Evolutionary conservation across 2,797 vertebrate genomes (phyloP), one percentile per base, ranked within the genome.

Genomic region (Borostomias antarcticus): DNA sequence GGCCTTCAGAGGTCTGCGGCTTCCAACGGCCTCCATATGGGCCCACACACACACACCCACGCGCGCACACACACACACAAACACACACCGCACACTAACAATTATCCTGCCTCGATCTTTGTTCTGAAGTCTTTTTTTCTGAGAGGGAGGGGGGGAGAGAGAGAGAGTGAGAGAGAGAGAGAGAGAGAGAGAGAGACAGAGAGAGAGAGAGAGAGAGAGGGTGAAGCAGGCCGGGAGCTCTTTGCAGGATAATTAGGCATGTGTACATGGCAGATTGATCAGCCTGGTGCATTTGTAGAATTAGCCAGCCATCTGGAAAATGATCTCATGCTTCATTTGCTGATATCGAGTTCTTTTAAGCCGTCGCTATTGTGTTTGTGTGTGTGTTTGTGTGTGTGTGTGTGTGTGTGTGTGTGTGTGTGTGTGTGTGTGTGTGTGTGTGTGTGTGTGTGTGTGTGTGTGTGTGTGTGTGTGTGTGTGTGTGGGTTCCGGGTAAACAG

Each of bases 241-340:
- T 21, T 28, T 40, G 21, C 35, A 5, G 58, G 59, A 75, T 90
- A 91, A 92, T 91, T 91, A 90, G 85, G 63, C 25, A 74, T 68
- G 65, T 67, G 76, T 79, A 83, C 79, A 89, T 85, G 77, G 74
- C 68, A 89, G 86, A 89, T 90, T 91, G 89, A 91, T 91, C 83
- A 88, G 85, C 76, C 84, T 71, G 76, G 74, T 85, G 82, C 85
- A 86, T 89, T 89, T 88, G 86, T 85, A 82, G 87, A 91, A 91
- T 90, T 84, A 90, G 78, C 66, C 87, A 86, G 72, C 82, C 88
- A 82, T 89, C 85, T 90, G 88, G 88, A 89, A 90, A 86, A 88
- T 87, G 78, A 90, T 84, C 83, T 90, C 85, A 89, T 84, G 86
- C 82, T 84, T 89, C 82, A 82, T 88, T 89, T 89, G 78, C 74